These are phyloP conservation scores for Bombus waltoni DNA, from an alignment of 1,140 invertebrate genomes.

Conservation along the genomic window DNA sequence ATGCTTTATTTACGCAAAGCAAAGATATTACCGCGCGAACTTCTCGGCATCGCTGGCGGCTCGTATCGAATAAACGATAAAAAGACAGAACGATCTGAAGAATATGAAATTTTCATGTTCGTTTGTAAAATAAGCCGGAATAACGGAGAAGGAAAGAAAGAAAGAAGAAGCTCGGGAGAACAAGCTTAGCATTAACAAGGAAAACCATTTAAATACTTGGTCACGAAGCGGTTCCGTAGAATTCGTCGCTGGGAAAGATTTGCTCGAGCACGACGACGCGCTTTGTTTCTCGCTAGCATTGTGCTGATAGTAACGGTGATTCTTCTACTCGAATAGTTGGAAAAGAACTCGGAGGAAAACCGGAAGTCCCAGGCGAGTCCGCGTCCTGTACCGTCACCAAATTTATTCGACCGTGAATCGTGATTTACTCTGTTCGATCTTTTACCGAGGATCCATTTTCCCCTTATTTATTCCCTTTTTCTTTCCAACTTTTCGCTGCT, in stretches of 20 bases:
- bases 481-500: neutral
- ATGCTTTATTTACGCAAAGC: neutral
- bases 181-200: constrained; percentile 25
- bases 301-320: constrained; percentile 10
- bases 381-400: neutral
- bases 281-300: constrained; percentile 42
- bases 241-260: constrained; percentile 24
- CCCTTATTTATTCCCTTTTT: neutral
- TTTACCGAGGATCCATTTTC: neutral
- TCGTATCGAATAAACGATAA: constrained; percentile 48
- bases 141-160: neutral
- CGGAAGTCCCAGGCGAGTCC: neutral
- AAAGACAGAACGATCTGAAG: constrained; percentile 36
- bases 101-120: constrained; percentile 10
- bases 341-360: constrained; percentile 10
- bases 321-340: constrained; percentile 15
- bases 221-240: constrained; percentile 14
- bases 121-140: neutral
- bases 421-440: constrained; percentile 15
- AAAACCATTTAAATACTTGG: constrained; percentile 29
- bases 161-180: neutral
- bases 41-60: neutral
- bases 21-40: neutral
- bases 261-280: constrained; percentile 3
- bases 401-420: constrained; percentile 35